A percentile compares a stretch with the other conserved stretches of the same genome.
phyloP scores from a whole-genome alignment of 2,797 vertebrate genomes.

The Acrocephalus scirpaceus region DNA sequence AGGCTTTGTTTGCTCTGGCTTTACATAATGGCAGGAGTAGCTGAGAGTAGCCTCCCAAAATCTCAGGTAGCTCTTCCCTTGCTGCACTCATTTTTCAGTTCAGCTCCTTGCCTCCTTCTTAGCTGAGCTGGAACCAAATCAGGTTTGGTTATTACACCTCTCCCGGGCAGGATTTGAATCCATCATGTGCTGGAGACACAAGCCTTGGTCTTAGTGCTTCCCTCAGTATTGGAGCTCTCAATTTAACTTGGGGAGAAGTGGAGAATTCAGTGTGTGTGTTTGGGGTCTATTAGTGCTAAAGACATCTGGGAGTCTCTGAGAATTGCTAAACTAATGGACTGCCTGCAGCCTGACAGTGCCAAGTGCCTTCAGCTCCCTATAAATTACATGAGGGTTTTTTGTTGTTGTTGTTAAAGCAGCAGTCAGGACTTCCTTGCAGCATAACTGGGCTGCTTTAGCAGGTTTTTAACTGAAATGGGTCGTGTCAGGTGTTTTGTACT shows the following conservation, averaged over 20 bases:
- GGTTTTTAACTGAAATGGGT: neutral
- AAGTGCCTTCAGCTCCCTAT: neutral
- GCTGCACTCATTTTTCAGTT: neutral
- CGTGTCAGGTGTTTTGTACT: accelerated
- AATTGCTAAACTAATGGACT: neutral
- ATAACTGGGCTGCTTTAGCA: neutral
- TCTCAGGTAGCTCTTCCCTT: neutral
- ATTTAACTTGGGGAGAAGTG: neutral
- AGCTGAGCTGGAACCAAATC: neutral
- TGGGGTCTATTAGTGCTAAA: neutral
- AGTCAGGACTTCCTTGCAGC: neutral
- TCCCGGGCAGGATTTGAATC: neutral
- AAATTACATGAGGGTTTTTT: neutral
- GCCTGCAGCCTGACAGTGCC: neutral
- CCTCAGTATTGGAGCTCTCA: neutral
- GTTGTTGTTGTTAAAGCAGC: neutral
- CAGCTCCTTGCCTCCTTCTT: neutral
- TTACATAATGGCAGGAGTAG: neutral
- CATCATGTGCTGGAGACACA: neutral
- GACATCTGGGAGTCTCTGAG: neutral
- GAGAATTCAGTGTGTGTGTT: neutral
- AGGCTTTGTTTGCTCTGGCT: neutral
- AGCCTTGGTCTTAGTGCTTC: neutral
- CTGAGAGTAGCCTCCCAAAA: neutral
- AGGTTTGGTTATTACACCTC: neutral